Conservation (phyloP, 2,797 vertebrate genomes). For the Ceyx erithaca region DNA sequence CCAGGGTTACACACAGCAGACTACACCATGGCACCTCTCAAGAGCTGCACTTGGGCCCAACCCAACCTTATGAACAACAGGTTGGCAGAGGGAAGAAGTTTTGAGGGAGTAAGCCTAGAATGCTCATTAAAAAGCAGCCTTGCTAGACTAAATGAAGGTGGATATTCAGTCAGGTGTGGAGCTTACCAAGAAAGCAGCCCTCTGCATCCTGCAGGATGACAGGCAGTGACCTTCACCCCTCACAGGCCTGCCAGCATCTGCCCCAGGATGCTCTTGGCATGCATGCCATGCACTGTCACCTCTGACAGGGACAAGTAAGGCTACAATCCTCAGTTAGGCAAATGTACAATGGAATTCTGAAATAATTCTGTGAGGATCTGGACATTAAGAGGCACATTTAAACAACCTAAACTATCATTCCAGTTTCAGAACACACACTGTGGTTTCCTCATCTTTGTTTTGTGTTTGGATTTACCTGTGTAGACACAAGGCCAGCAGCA, state of each 20-base stretch:
- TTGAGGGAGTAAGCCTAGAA: background rate
- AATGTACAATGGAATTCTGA: background rate
- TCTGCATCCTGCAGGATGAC: background rate
- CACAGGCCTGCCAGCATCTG: background rate
- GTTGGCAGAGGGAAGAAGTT: background rate
- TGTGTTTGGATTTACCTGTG: constrained; percentile 84
- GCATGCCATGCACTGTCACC: background rate
- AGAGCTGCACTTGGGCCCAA: background rate
- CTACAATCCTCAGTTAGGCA: background rate
- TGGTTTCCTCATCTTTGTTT: background rate
- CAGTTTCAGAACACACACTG: background rate
- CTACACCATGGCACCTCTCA: background rate
- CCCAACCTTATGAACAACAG: background rate
- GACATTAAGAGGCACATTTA: background rate
- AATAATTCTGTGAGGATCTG: background rate
- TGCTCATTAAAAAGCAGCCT: background rate
- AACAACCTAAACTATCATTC: background rate
- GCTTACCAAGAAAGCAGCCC: background rate
- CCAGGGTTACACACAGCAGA: background rate
- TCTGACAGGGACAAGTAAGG: background rate
- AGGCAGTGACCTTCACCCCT: background rate
- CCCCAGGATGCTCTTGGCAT: background rate
- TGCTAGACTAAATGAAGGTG: background rate
- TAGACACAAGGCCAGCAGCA: constrained; percentile 94
- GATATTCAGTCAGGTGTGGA: background rate